Percentiles rank a stretch among this genome's conserved stretches.
Evolutionary conservation across 2,888 invertebrate species (phyloP).

Genomic region (Sclerodermus sp.): DNA sequence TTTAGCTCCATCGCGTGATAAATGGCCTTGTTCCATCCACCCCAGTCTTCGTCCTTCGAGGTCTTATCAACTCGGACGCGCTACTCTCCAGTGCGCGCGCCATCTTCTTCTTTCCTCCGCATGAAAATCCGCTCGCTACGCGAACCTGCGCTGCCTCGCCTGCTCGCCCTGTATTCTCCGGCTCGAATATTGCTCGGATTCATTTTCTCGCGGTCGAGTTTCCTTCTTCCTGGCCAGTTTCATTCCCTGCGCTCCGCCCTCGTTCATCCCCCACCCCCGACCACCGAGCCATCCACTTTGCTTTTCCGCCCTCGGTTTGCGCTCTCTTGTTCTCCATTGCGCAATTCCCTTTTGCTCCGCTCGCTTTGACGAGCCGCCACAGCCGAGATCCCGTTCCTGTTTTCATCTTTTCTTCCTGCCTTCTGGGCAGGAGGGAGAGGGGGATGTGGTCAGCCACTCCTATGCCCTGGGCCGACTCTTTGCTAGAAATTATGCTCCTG

Average conservation of each 20-base stretch:
- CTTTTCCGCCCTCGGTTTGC: too few relatives aligned
- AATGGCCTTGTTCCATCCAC: slow-evolving; percentile 44
- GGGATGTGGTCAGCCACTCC: too few relatives aligned
- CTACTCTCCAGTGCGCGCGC: slow-evolving; percentile 19
- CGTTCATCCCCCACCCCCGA: neutral
- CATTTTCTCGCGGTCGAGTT: slow-evolving; percentile 6
- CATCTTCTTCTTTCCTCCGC: slow-evolving; percentile 13
- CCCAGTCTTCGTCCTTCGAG: slow-evolving; percentile 38
- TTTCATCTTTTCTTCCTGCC: too few relatives aligned
- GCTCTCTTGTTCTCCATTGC: too few relatives aligned
- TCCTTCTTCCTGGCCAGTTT: slow-evolving; percentile 1
- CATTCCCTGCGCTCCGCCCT: neutral
- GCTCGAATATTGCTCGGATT: slow-evolving; percentile 16
- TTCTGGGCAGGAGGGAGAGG: too few relatives aligned
- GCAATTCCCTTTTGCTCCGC: too few relatives aligned
- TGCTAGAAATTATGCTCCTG: too few relatives aligned
- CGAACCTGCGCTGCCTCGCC: too few relatives aligned
- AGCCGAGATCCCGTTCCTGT: too few relatives aligned
- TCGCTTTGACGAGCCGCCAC: too few relatives aligned
- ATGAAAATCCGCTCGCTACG: slow-evolving; percentile 26
- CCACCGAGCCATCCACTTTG: neutral
- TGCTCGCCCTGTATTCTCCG: slow-evolving; percentile 11
- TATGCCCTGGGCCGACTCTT: too few relatives aligned
- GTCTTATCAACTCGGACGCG: slow-evolving; percentile 47
- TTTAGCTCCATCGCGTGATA: slow-evolving; percentile 47